A percentile compares a stretch with the other conserved stretches of the same genome.
Evolutionary conservation across 1,140 invertebrate genomes (phyloP).

Genomic region (Pachypeltis micranthus): DNA sequence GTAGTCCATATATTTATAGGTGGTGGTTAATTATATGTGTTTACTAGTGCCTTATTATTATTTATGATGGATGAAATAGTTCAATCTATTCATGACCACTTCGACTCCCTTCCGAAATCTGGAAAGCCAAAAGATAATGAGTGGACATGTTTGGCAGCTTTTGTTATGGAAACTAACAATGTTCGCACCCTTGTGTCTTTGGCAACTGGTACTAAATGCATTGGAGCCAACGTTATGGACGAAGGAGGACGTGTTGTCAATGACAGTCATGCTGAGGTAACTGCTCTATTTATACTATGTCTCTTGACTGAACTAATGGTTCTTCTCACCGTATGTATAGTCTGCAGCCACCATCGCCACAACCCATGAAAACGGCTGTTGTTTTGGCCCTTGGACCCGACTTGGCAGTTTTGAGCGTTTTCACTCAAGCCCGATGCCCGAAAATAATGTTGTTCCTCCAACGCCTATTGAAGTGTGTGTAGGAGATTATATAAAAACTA

Average conservation of each 20-base stretch:
- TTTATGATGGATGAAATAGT: background rate
- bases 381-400: no score
- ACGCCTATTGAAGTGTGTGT: no score
- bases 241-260: conserved; percentile 57
- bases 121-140: conserved; percentile 39
- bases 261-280: conserved; percentile 79
- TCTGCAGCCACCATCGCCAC: no score
- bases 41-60: background rate
- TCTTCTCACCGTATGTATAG: no score
- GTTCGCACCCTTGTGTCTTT: conserved; percentile 56
- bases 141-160: conserved; percentile 71
- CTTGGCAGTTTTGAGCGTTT: no score
- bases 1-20: no score
- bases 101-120: conserved; percentile 19
- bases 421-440: no score
- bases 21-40: background rate
- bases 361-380: no score
- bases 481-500: no score
- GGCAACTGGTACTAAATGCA: conserved; percentile 83
- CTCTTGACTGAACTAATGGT: no score
- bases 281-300: background rate
- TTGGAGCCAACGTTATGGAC: conserved; percentile 58
- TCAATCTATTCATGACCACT: conserved; percentile 14
- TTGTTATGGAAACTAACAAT: conserved; percentile 44
- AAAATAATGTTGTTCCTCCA: no score